Percentiles rank a stretch among this genome's conserved stretches.
These are phyloP conservation scores for Pogonomyrmex californicus DNA, from an alignment of 1,140 invertebrate genomes.

Conservation along the genomic window DNA sequence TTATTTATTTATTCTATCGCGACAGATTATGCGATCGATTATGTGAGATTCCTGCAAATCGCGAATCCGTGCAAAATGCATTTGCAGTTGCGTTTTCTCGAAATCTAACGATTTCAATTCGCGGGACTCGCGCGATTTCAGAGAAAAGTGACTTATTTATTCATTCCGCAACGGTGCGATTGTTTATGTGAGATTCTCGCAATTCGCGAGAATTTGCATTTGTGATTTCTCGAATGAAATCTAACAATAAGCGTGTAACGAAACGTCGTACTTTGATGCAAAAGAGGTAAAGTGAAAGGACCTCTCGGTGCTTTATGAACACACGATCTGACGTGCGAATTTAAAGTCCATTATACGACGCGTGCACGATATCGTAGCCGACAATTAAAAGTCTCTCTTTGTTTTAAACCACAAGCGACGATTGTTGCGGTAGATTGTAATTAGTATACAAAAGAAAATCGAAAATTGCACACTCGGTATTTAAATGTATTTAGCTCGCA, in stretches of 20 bases:
- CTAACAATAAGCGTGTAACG: not conserved
- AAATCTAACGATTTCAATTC: too few relatives aligned
- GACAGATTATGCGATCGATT: too few relatives aligned
- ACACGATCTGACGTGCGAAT: constrained; percentile 49
- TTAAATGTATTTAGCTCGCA: not conserved
- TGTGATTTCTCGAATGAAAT: not conserved
- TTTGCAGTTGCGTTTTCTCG: too few relatives aligned
- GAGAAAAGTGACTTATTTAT: too few relatives aligned
- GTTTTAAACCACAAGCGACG: constrained; percentile 7
- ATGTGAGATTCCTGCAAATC: too few relatives aligned
- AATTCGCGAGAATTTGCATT: constrained; percentile 5
- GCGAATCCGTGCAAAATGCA: too few relatives aligned
- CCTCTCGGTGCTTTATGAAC: constrained; percentile 45
- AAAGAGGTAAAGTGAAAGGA: constrained; percentile 75
- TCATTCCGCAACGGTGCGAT: too few relatives aligned
- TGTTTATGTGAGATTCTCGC: too few relatives aligned
- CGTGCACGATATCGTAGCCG: not conserved
- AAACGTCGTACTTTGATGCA: constrained; percentile 37
- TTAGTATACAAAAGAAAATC: not conserved
- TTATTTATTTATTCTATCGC: too few relatives aligned
- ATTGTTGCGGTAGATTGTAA: not conserved
- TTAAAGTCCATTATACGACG: constrained; percentile 24
- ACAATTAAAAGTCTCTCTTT: constrained; percentile 16
- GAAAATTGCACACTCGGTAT: not conserved
- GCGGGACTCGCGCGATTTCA: too few relatives aligned